Base-by-base conservation (phyloP, 2,888 invertebrate species). In the Cyrtodaria siliqua region DNA sequence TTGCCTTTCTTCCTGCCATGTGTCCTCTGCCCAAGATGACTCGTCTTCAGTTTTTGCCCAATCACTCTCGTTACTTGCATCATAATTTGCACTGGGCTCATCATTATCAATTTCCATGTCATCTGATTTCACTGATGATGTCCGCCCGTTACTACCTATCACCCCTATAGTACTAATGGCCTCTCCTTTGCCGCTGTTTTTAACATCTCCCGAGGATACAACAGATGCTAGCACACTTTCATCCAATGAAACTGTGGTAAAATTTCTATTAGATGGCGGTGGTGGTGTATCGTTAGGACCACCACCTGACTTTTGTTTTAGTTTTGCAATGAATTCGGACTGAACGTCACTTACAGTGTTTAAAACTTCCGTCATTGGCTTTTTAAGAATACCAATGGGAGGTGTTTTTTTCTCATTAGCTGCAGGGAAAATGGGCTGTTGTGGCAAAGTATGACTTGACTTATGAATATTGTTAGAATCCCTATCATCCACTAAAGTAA, bases 321-420 rank as follows among this genome's bases (percentile, higher is more conserved):
- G 79, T 74, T 89, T 90, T 49, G 87, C 86, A n/a, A 87, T 87
- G 69, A 90, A 90, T 74, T 90, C 90, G 42, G 79, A 82, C 62
- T 88, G 87, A 20, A 84, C 87, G 63, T 89, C 89, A 53, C 44
- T 70, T 16, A 38, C 49, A 42, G 60, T 57, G 3, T 42, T 49
- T 0, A 26, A 29, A 24, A 44, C 40, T 26, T 40, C 26, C n/a
- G 52, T 56, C 14, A 66, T 66, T 23, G 76, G 68, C 47, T 66
- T 80, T 56, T 72, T 80, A 14, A 80, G 62, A 66, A 69, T 73
- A 18, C 76, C 70, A 14, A 49, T 26, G 6, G 72, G 59, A 18
- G 27, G 52, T 27, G n/a, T 26, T 27, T 63, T 56, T 16, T 44
- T 44, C 12, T 56, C 63, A 33, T 33, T 20, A 18, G 20, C 26